Base-by-base conservation (phyloP, 2,888 invertebrate species). In the Cetonia aurata region DNA sequence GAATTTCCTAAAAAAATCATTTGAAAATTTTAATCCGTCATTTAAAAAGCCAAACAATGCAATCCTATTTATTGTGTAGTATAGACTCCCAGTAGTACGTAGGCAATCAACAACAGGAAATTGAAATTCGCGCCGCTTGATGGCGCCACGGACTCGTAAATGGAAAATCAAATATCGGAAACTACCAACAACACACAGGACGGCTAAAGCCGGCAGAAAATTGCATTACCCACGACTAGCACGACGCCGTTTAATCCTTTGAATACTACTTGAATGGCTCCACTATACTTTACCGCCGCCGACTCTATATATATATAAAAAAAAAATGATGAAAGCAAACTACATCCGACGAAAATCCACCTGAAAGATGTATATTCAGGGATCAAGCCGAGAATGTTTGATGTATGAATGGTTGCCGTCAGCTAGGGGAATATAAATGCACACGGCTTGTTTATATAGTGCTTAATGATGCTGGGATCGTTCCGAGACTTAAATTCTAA, bases 71-170 rank as follows among this genome's bases (percentile, higher is more conserved):
- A 25, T 25, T 4, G 25, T 4, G 3, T 25, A 25, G 25, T 25
- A 1, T 3, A 1, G 25, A 25, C 4, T 25, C 25, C n/a, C n/a
- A n/a, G 33, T 6, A 33, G 33, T n/a, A 9, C 37, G 60, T 19
- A 60, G 9, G 60, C 46, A 48, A 65, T 65, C 19, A 50, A 1
- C 50, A 50, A 50, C 50, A 50, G 62, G 62, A 65, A 62, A 65
- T 65, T 65, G 37, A 50, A 65, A 65, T 37, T n/a, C 17, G 9
- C 12, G n/a, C 52, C 62, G 62, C 17, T 37, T 50, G 62, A 10
- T 65, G 62, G 17, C 62, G 62, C 62, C 62, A 65, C 62, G 37
- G 37, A 37, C 19, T 50, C 37, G 19, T 52, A 48, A 50, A 50
- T 46, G 46, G 15, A 17, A 17, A 50, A 50, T 12, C 37, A 10